These are phyloP conservation scores for Phyto melanocephala DNA, from an alignment of 2,888 invertebrate genomes.

Conservation along the genomic window DNA sequence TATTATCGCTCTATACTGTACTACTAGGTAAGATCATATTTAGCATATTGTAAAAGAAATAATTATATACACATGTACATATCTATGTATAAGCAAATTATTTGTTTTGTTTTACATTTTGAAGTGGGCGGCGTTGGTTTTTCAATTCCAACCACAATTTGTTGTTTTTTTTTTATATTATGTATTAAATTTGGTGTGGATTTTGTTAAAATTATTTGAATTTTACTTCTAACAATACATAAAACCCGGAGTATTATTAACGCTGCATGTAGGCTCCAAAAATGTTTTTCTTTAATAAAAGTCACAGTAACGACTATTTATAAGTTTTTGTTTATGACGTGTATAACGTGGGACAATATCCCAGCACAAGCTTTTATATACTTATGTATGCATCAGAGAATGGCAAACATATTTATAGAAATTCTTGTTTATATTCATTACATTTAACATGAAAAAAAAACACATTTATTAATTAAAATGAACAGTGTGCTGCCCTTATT, in stretches of 20 bases:
- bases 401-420: too few relatives aligned
- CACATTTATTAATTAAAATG: too few relatives aligned
- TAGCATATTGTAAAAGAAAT: not conserved
- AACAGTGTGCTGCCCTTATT: too few relatives aligned
- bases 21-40: not conserved
- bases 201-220: conserved; percentile 30
- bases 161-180: not conserved
- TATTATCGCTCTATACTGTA: too few relatives aligned
- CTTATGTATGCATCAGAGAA: too few relatives aligned
- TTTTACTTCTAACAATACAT: not conserved
- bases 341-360: too few relatives aligned
- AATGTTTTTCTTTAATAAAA: not conserved
- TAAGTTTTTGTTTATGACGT: conserved; percentile 24
- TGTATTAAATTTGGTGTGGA: not conserved
- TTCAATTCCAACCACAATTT: conserved; percentile 16
- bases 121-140: conserved; percentile 37
- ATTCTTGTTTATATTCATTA: too few relatives aligned
- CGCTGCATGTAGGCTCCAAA: conserved; percentile 4
- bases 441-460: too few relatives aligned
- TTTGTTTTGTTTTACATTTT: conserved; percentile 19
- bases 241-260: not conserved
- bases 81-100: conserved; percentile 27
- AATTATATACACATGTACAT: not conserved
- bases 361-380: too few relatives aligned
- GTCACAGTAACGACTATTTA: conserved; percentile 27